phyloP scores from a whole-genome alignment of 2,113 vertebrate species.

The Urocynchramus pylzowi region DNA sequence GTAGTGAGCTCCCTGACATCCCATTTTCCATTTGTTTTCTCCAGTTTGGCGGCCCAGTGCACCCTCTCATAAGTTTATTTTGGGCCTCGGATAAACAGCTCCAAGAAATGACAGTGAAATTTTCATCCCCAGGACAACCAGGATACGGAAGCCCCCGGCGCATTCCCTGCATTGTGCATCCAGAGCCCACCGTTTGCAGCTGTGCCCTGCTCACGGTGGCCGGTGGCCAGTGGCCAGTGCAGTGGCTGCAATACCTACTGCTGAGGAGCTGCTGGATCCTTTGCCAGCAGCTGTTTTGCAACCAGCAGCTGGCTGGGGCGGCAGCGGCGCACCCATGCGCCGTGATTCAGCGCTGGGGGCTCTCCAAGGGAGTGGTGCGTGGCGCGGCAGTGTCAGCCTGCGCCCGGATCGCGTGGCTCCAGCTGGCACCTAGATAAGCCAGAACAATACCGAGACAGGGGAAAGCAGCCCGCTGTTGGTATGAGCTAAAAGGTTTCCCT shows the following conservation, averaged over 20 bases:
- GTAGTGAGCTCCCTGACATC: not conserved
- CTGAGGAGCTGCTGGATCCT: not conserved
- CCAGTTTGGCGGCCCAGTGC: not conserved
- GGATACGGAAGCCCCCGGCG: not conserved
- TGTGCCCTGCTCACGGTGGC: accelerated
- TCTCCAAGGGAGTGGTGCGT: not conserved
- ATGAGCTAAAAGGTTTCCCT: not conserved
- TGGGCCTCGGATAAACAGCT: not conserved
- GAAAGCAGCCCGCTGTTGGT: constrained; percentile 1
- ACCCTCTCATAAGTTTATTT: accelerated
- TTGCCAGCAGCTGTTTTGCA: not conserved
- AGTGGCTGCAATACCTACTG: accelerated
- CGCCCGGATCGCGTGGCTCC: accelerated
- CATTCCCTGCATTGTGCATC: accelerated
- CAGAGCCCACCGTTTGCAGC: accelerated
- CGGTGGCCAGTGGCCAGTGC: accelerated
- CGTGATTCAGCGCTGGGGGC: not conserved
- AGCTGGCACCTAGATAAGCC: constrained; percentile 8
- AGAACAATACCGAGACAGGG: not conserved
- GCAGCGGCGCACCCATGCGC: accelerated
- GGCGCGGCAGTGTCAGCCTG: not conserved
- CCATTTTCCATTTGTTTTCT: not conserved
- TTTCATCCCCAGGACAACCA: not conserved
- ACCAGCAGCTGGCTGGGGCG: not conserved
- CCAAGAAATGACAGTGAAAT: not conserved